Percentiles rank a stretch among this genome's conserved stretches.
These are phyloP conservation scores for Mastomys coucha DNA, from an alignment of 2,113 vertebrate genomes.

Conservation along the genomic window DNA sequence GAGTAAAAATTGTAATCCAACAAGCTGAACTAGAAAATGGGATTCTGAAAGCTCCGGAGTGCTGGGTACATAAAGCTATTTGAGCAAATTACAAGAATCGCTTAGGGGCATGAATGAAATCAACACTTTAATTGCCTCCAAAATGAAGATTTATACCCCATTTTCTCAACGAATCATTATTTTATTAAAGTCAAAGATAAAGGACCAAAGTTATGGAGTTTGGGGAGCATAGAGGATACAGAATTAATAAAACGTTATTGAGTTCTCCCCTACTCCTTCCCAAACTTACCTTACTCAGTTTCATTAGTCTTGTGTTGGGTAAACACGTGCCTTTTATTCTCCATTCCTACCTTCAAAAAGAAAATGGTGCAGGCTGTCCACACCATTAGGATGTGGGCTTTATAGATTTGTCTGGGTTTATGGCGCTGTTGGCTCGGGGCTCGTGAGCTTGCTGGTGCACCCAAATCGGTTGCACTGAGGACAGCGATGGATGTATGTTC, in stretches of 20 bases:
- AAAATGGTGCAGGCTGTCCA: background rate
- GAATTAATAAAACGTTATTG: slow-evolving; percentile 12
- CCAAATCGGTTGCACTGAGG: background rate
- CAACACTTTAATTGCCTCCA: slow-evolving; percentile 98
- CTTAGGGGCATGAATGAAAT: slow-evolving; percentile 94
- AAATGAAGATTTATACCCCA: slow-evolving; percentile 97
- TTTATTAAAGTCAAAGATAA: slow-evolving; percentile 88
- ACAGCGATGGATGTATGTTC: background rate
- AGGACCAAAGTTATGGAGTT: slow-evolving; percentile 76
- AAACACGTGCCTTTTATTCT: background rate
- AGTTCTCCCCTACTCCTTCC: background rate
- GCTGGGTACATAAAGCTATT: slow-evolving; percentile 95
- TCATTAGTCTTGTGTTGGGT: background rate
- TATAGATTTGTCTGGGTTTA: background rate
- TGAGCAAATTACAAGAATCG: slow-evolving; percentile 95
- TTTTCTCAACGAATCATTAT: slow-evolving; percentile 92
- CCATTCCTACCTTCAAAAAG: background rate
- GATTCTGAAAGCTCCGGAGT: slow-evolving; percentile 92
- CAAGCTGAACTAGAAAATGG: slow-evolving; percentile 93
- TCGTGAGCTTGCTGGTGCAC: background rate
- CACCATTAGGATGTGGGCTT: background rate
- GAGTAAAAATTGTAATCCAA: slow-evolving; percentile 89
- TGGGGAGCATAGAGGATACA: background rate
- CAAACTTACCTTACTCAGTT: slow-evolving; percentile 54
- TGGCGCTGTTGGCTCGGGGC: background rate